Percentiles rank a stretch among this genome's conserved stretches.
These are phyloP conservation scores for Catamblyrhynchus diadema DNA, from an alignment of 2,797 vertebrate genomes.

Conservation along the genomic window DNA sequence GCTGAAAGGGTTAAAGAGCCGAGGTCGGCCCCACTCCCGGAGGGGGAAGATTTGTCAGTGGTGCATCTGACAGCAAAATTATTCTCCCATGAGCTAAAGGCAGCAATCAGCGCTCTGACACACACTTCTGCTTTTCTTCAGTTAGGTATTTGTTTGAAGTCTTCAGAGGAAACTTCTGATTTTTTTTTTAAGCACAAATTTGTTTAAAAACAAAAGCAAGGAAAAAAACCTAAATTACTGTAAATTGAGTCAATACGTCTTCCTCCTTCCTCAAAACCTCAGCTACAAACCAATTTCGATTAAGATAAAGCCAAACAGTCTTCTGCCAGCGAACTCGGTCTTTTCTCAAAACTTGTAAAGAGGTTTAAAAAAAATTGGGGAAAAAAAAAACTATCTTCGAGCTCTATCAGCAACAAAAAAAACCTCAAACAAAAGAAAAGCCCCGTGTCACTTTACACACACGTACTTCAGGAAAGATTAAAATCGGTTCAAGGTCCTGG, in stretches of 20 bases:
- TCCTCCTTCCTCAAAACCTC: neutral
- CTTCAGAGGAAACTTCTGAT: slow-evolving; percentile 22
- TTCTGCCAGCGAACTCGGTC: neutral
- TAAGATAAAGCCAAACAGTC: neutral
- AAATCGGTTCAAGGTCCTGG: neutral
- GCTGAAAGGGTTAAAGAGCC: slow-evolving; percentile 41
- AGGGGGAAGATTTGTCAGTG: slow-evolving; percentile 42
- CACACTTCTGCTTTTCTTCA: slow-evolving; percentile 70
- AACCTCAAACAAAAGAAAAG: neutral
- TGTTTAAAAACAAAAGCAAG: slow-evolving; percentile 45
- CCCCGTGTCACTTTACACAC: neutral
- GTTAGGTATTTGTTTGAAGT: slow-evolving; percentile 48
- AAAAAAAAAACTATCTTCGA: neutral
- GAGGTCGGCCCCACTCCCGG: neutral
- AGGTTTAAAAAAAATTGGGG: accelerated
- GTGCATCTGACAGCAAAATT: slow-evolving; percentile 63
- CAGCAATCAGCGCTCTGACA: slow-evolving; percentile 66
- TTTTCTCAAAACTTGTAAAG: neutral
- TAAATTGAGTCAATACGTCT: slow-evolving; percentile 27
- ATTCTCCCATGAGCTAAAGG: slow-evolving; percentile 64
- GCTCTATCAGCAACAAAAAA: neutral
- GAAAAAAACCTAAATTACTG: neutral
- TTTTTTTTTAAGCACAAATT: neutral
- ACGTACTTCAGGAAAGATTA: neutral
- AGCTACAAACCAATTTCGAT: slow-evolving; percentile 4